Base-by-base conservation (phyloP, 1,140 invertebrate species). In the Bombus impatiens region DNA sequence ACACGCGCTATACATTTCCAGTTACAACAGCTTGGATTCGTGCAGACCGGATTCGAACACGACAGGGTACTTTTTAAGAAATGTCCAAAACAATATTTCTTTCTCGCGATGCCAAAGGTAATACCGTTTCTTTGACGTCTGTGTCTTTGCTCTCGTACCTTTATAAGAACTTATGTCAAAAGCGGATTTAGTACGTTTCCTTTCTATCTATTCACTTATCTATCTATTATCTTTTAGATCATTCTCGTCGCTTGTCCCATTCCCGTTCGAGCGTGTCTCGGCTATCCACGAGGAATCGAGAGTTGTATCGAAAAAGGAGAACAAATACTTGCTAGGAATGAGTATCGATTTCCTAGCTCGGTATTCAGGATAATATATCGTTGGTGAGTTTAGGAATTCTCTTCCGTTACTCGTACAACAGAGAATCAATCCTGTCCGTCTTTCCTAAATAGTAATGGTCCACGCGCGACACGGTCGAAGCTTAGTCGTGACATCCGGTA, bases 391-490 rank as follows among this genome's bases (percentile, higher is more conserved):
- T 42, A 53, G 32, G 57, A 25, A 13, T 42, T 53, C 72, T 77
- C 81, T 78, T 40, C 78, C 62, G 13, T 35, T 67, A 8, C 32
- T 18, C 32, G 32, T 18, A 22, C 32, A 22, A 10, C 65, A 28
- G 79, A 59, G 71, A 80, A 86, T 88, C 87, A 91, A 91, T 91
- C 77, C 79, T 71, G 74, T 70, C 44, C 82, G 80, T 85, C 84
- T 84, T 82, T 75, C 40, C 82, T 57, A 78, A 86, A 87, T 79
- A 67, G 77, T 89, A 88, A 84, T 86, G 86, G 68, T 86, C 86
- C 80, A 74, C 74, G 18, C 47, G 47, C 47, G 47, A 87, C 72
- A 84, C 62, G 32, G 85, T 87, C 78, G 87, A 89, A 90, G 87
- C 81, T 88, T 86, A 80, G 84, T 22, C 62, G 84, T 65, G 78